Evolutionary conservation across 2,888 invertebrate genomes (phyloP).

Genomic region (Ectemnius lituratus): DNA sequence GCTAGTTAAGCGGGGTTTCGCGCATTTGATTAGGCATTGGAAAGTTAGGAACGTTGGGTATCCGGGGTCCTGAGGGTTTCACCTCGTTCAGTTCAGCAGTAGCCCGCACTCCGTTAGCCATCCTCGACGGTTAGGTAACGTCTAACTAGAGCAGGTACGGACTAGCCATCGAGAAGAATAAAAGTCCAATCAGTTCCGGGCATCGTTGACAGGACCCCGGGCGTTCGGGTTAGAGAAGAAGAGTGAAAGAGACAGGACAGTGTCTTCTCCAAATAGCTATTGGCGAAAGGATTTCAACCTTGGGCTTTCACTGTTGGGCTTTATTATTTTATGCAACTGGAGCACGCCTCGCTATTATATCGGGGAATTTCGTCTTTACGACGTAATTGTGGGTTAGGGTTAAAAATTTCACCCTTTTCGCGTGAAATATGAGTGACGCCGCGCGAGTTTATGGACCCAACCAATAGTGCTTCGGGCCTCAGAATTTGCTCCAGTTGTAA

Average conservation of each 20-base stretch:
- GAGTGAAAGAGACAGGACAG: slow-evolving; percentile 6
- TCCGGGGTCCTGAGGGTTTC: background rate
- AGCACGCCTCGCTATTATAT: slow-evolving; percentile 66
- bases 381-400: slow-evolving; percentile 73
- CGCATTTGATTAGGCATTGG: background rate
- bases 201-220: background rate
- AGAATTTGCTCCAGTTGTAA: slow-evolving; percentile 73
- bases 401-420: slow-evolving; percentile 71
- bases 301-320: slow-evolving; percentile 47
- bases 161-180: slow-evolving; percentile 48
- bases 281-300: slow-evolving; percentile 68
- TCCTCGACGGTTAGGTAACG: slow-evolving; percentile 54
- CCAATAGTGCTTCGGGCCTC: slow-evolving; percentile 32
- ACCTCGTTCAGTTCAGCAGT: slow-evolving; percentile 30
- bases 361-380: slow-evolving; percentile 63
- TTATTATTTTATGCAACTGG: slow-evolving; percentile 72
- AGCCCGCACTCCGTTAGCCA: slow-evolving; percentile 49
- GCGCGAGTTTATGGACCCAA: slow-evolving; percentile 55
- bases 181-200: slow-evolving; percentile 51
- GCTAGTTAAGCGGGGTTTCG: too few relatives aligned
- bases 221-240: slow-evolving; percentile 6
- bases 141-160: slow-evolving; percentile 71
- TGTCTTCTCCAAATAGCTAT: slow-evolving; percentile 43
- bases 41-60: background rate
- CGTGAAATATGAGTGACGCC: slow-evolving; percentile 63